Conservation (phyloP, 2,797 vertebrate genomes). For the Rhabdomys pumilio region DNA sequence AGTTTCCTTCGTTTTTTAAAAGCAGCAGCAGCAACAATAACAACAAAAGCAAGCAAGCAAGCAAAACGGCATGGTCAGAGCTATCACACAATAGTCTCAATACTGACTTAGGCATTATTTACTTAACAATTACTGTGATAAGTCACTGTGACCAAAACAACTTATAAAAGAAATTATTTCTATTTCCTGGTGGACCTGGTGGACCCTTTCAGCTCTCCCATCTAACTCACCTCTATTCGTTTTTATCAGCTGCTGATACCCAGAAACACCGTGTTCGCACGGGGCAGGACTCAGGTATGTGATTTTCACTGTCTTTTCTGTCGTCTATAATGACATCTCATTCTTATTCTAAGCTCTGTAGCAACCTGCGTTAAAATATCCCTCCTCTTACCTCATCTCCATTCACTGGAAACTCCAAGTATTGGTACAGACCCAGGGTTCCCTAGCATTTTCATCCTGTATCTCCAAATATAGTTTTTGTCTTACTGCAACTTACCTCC, state of each 20-base stretch:
- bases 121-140: background rate
- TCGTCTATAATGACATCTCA: background rate
- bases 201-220: background rate
- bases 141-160: background rate
- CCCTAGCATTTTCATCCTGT: background rate
- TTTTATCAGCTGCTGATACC: background rate
- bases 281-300: background rate
- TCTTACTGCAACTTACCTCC: background rate
- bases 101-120: background rate
- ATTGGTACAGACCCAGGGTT: background rate
- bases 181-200: background rate
- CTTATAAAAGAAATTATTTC: background rate
- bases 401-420: background rate
- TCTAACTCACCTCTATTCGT: background rate
- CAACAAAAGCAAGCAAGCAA: background rate
- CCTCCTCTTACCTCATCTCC: background rate
- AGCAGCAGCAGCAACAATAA: background rate
- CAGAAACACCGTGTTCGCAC: background rate
- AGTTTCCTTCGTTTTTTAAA: background rate
- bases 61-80: background rate
- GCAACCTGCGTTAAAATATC: background rate
- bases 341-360: background rate
- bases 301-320: background rate
- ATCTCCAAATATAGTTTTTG: background rate
- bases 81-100: background rate